phyloP scores from a whole-genome alignment of 2,888 invertebrate species.

The Drosophila austrosaltans region DNA sequence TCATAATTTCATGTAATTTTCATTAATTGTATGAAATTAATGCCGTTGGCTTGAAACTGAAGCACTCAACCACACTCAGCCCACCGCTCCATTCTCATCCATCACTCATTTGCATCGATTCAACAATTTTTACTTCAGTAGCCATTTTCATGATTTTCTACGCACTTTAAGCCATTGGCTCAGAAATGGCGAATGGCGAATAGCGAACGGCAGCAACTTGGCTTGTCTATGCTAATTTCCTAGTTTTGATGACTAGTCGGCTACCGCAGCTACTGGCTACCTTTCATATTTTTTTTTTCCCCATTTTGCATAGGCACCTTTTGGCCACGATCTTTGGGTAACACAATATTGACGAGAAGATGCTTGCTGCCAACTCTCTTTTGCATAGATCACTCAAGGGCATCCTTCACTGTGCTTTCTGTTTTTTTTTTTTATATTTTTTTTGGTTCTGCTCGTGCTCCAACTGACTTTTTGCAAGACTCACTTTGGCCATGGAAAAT shows the following conservation, averaged over 20 bases:
- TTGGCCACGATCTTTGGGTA: constrained; percentile 63
- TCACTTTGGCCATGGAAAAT: constrained; percentile 41
- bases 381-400: constrained; percentile 76
- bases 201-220: constrained; percentile 36
- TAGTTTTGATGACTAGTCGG: constrained; percentile 63
- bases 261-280: constrained; percentile 62
- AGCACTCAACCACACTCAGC: constrained; percentile 3
- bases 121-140: constrained; percentile 60
- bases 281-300: constrained; percentile 41
- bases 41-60: constrained; percentile 52
- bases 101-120: constrained; percentile 27
- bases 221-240: constrained; percentile 69
- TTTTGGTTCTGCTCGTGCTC: constrained; percentile 48
- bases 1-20: constrained; percentile 76
- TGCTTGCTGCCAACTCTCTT: constrained; percentile 26
- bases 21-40: constrained; percentile 78
- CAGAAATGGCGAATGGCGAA: constrained; percentile 33
- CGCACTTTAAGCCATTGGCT: constrained; percentile 66
- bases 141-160: constrained; percentile 71
- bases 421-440: background rate
- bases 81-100: background rate
- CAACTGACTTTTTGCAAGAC: constrained; percentile 19
- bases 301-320: constrained; percentile 53
- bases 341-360: constrained; percentile 30
- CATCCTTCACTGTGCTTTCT: constrained; percentile 44